Evolutionary conservation across 2,797 vertebrate genomes (phyloP), one percentile per base, ranked within the genome.

Genomic region (Benthosema pterotum): DNA sequence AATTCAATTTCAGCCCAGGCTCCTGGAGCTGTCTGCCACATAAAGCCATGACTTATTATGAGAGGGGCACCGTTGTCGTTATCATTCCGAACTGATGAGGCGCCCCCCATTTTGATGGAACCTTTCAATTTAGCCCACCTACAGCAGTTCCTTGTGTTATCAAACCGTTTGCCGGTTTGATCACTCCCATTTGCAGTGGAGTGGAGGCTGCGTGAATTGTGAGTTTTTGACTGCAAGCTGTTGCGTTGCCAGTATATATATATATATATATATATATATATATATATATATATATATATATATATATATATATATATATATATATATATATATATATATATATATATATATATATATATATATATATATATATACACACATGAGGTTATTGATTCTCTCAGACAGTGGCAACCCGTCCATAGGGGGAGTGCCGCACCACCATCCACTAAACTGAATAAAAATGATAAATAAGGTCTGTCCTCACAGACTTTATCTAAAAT

Each of bases 21-120:
- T 52, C 50, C 74, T 79, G 64, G 63, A 72, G 74, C 77, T 80
- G 84, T 83, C 79, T 78, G 51, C 75, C 64, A 81, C 76, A 87
- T 73, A 85, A 85, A 88, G 80, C 78, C 72, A 65, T 65, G 73
- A 77, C 82, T 85, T 87, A 84, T 86, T 83, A 86, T 79, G 75
- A 83, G 82, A 78, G 69, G 73, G 74, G 69, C 67, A 67, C 63
- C 72, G 57, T 72, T 75, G 80, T 87, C 77, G 81, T 86, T 87
- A 86, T 87, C 88, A 87, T 91, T 89, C 83, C 86, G 76, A 83
- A 77, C 80, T 86, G 79, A 89, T 84, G 80, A 86, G 82, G 77
- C 57, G n/a, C 67, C 78, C 62, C 79, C 85, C 77, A 73, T 88
- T n/a, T 86, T 80, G 82, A 88, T 80, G 59, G 71, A 84, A 84